These are phyloP conservation scores for Acronicta leporina DNA, from an alignment of 2,888 invertebrate species.

Conservation along the genomic window DNA sequence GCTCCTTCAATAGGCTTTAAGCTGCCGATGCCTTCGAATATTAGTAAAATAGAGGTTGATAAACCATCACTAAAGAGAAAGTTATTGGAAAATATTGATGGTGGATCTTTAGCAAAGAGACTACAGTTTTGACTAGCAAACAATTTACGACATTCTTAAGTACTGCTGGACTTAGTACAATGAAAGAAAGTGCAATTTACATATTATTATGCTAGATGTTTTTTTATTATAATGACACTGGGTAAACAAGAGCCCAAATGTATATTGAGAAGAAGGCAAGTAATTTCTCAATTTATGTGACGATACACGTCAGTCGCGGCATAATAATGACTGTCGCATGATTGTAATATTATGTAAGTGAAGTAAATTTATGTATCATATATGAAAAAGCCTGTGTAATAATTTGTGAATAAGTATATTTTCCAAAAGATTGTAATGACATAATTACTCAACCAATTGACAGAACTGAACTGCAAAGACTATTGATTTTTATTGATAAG, in stretches of 20 bases:
- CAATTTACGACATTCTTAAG: slow-evolving; percentile 36
- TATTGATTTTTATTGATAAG: slow-evolving; percentile 55
- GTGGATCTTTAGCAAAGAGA: slow-evolving; percentile 91
- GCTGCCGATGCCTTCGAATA: slow-evolving; percentile 93
- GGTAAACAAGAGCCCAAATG: background rate
- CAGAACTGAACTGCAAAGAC: slow-evolving; percentile 43
- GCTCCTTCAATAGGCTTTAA: slow-evolving; percentile 95
- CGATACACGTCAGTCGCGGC: background rate
- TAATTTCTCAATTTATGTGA: slow-evolving; percentile 4
- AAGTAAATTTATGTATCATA: slow-evolving; percentile 11
- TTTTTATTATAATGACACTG: slow-evolving; percentile 31
- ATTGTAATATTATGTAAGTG: slow-evolving; percentile 7
- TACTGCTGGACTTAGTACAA: slow-evolving; percentile 63
- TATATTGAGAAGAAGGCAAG: slow-evolving; percentile 1
- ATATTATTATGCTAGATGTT: slow-evolving; percentile 31
- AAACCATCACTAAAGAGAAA: slow-evolving; percentile 94
- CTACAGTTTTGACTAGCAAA: slow-evolving; percentile 89
- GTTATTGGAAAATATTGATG: slow-evolving; percentile 92
- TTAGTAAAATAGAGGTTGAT: slow-evolving; percentile 90
- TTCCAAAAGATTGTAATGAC: slow-evolving; percentile 48
- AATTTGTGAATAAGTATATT: slow-evolving; percentile 17
- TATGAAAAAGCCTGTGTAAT: slow-evolving; percentile 6
- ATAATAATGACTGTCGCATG: slow-evolving; percentile 15
- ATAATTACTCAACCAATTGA: slow-evolving; percentile 54
- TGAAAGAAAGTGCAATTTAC: slow-evolving; percentile 68